Evolutionary conservation across 2,797 vertebrate genomes (phyloP).

Genomic region (Oreonectes daqikongensis): DNA sequence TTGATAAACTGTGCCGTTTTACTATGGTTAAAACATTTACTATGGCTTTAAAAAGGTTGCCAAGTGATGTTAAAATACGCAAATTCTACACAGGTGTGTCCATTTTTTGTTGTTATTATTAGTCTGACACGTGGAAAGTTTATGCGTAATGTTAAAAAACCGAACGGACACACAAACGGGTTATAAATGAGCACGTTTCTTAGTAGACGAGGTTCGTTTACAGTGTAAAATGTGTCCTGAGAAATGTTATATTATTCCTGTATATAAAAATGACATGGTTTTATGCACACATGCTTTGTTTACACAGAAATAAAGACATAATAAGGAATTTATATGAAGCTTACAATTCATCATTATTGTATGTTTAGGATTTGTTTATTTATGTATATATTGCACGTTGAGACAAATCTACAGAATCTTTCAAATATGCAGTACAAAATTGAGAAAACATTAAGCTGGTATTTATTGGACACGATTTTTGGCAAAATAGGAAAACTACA

Average conservation of each 20-base stretch:
- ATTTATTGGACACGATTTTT: too few relatives aligned
- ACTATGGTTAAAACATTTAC: not conserved
- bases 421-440: too few relatives aligned
- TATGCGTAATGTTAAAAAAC: not conserved
- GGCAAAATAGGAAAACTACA: too few relatives aligned
- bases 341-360: not conserved
- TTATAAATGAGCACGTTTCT: not conserved
- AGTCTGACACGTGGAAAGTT: not conserved
- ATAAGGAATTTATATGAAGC: not conserved
- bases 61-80: not conserved
- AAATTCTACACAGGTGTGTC: not conserved
- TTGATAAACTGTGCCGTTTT: not conserved
- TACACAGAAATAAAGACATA: not conserved
- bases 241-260: not conserved
- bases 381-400: too few relatives aligned
- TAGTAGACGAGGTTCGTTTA: not conserved
- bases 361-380: too few relatives aligned
- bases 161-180: not conserved
- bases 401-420: too few relatives aligned
- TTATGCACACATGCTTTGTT: not conserved
- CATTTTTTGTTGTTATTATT: too few relatives aligned
- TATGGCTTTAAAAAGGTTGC: not conserved
- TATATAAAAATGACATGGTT: not conserved
- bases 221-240: not conserved
- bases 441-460: too few relatives aligned